Evolutionary conservation across 2,113 vertebrate species (phyloP), one percentile per base, ranked within the genome.

Genomic region (Paracanthobrama guichenoti): DNA sequence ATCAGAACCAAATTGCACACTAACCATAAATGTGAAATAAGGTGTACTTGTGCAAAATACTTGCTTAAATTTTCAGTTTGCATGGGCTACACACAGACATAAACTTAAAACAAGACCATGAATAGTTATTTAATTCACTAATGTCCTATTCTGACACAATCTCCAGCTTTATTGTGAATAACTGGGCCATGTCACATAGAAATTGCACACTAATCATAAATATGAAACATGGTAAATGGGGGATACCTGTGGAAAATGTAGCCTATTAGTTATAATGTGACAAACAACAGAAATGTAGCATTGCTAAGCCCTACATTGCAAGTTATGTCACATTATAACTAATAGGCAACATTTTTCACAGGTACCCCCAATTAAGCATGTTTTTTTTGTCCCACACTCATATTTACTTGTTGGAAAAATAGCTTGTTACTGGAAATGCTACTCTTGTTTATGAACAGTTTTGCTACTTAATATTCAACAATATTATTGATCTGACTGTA

Each of bases 181-280:
- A 48, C 71, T 16, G 3, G 6, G 42, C n/a, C 8, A 6, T 11
- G 22, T 72, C 44, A 50, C 44, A 50, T 31, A 16, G 14, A 75
- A 53, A 48, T 26, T 18, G 16, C 48, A 31, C 26, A 53, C 26
- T 75, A 75, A 28, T 75, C 13, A 75, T 1, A 53, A 75, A 53
- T 53, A 26, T 53, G 46, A 75, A 53, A 28, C 16, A 11, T 28
- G 26, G 48, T 28, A 50, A 75, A 75, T 53, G 16, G 14, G 24
- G 6, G 14, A 14, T 28, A 31, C 14, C 46, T 53, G 48, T 75
- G 73, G 20, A 24, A 44, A 16, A 46, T 24, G 71, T 26, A 26
- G 71, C 42, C 26, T 75, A 31, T 75, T 75, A 75, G 44, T 50
- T 75, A 75, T 75, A 75, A 75, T 75, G 73, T 53, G 73, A 53